These are phyloP conservation scores for Sebastes itinus DNA, from an alignment of 2,797 vertebrate genomes.

Conservation along the genomic window DNA sequence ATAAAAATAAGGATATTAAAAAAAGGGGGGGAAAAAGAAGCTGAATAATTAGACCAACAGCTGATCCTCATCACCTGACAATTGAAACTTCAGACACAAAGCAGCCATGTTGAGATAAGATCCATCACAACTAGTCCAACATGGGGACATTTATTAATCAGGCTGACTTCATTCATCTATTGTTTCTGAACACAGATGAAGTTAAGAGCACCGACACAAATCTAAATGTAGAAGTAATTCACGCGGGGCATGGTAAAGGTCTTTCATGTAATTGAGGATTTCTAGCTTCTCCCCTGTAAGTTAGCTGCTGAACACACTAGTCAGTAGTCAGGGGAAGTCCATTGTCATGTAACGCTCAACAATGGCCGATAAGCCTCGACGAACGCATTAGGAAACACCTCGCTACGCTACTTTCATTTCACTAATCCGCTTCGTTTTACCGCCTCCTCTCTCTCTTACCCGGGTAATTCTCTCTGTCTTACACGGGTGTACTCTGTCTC, in stretches of 20 bases:
- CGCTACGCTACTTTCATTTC: not conserved
- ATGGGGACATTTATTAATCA: not conserved
- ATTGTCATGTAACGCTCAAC: not conserved
- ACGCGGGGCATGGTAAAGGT: not conserved
- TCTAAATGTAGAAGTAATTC: not conserved
- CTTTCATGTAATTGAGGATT: not conserved
- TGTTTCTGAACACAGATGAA: not conserved
- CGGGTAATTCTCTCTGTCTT: slow-evolving; percentile 63
- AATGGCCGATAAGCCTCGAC: not conserved
- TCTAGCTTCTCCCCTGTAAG: not conserved
- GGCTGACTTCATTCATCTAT: not conserved
- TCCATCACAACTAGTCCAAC: not conserved
- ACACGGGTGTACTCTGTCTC: slow-evolving; percentile 82
- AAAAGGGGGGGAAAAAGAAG: fast-evolving
- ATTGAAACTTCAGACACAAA: not conserved
- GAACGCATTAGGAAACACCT: not conserved
- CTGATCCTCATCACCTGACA: not conserved
- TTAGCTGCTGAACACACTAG: too few species aligned
- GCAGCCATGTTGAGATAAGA: slow-evolving; percentile 42
- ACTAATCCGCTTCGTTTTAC: not conserved
- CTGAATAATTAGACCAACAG: not conserved
- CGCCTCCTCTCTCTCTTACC: slow-evolving; percentile 72
- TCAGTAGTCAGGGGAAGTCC: not conserved
- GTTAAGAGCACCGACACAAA: not conserved
- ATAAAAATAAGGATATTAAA: too few species aligned